These are phyloP conservation scores for Strix aluco DNA, from an alignment of 2,113 vertebrate genomes.

Conservation along the genomic window DNA sequence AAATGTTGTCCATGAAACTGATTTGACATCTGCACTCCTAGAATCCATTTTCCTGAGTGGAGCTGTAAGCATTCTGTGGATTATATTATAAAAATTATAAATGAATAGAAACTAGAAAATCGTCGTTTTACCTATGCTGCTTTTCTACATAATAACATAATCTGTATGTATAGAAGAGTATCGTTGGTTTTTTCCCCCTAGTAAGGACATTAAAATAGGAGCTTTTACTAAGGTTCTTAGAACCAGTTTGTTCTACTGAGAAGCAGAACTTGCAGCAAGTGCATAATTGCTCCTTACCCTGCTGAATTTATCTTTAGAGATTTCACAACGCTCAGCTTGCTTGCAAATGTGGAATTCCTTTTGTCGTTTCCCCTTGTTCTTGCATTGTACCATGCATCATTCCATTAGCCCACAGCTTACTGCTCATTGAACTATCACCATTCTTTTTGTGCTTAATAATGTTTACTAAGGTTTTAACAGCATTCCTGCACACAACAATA, in stretches of 20 bases:
- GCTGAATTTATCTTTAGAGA: background rate
- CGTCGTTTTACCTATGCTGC: background rate
- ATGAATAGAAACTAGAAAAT: background rate
- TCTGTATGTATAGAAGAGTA: background rate
- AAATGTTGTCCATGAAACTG: background rate
- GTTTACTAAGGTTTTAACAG: conserved; percentile 56
- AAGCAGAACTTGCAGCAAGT: background rate
- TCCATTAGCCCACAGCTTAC: conserved; percentile 51
- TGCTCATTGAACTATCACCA: background rate
- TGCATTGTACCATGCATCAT: conserved; percentile 18
- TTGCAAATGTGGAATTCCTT: background rate
- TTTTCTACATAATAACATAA: background rate
- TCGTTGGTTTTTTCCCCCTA: background rate
- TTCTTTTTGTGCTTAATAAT: conserved; percentile 47
- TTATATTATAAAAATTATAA: background rate
- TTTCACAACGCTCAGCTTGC: background rate
- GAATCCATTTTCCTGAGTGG: background rate
- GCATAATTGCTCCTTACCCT: background rate
- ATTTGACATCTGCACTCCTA: background rate
- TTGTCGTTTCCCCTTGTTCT: background rate
- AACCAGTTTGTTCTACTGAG: background rate
- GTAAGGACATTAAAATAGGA: background rate
- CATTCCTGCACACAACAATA: background rate
- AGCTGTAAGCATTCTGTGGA: background rate
- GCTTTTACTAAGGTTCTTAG: background rate